Percentiles rank a stretch among this genome's conserved stretches.
phyloP scores from a whole-genome alignment of 2,888 invertebrate genomes.

The Emmelina monodactyla region DNA sequence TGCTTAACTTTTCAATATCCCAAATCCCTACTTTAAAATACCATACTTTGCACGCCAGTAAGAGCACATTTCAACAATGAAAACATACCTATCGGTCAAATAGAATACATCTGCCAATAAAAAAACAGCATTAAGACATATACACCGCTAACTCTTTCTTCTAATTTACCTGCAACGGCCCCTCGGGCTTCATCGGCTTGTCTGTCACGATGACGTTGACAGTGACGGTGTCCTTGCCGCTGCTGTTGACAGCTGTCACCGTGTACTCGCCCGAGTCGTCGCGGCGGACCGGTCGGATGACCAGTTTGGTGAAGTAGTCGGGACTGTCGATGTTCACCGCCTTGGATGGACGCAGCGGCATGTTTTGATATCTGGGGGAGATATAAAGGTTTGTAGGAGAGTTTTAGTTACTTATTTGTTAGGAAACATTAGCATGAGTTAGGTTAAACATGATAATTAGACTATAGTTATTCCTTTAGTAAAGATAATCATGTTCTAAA shows the following conservation, averaged over 20 bases:
- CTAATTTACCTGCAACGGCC: conserved; percentile 80
- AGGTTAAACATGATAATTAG: no score
- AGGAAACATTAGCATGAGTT: no score
- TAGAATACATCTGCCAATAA: background rate
- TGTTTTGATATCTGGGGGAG: conserved; percentile 73
- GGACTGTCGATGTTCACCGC: conserved; percentile 82
- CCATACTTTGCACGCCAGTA: no score
- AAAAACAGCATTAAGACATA: background rate
- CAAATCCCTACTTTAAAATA: no score
- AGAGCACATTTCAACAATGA: no score
- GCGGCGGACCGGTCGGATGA: conserved; percentile 79
- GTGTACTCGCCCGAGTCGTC: conserved; percentile 89
- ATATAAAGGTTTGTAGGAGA: no score
- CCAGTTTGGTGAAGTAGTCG: conserved; percentile 88
- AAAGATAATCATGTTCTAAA: no score
- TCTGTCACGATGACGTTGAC: conserved; percentile 86
- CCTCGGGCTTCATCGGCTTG: conserved; percentile 87
- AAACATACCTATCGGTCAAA: no score
- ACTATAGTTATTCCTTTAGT: no score
- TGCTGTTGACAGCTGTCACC: conserved; percentile 85
- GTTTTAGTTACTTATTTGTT: no score
- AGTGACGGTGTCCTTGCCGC: conserved; percentile 85
- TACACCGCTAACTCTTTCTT: background rate
- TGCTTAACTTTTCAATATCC: no score
- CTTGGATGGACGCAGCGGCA: conserved; percentile 73